Base-by-base conservation (phyloP, 2,113 vertebrate genomes). In the Turnix velox region DNA sequence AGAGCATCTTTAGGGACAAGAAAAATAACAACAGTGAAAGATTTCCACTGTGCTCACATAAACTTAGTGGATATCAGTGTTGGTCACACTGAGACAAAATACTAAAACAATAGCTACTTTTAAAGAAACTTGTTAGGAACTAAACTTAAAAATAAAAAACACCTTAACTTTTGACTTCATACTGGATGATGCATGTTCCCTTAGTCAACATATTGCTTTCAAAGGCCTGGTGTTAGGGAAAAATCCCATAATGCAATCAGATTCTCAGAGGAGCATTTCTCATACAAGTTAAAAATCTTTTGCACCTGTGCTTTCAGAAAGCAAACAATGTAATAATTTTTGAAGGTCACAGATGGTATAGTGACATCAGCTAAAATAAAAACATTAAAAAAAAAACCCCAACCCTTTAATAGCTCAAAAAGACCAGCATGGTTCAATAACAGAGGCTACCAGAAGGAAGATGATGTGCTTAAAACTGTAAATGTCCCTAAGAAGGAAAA, bases 1-100 rank as follows among this genome's bases (percentile, higher is more conserved):
- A 1, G 1, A 79, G 10, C 9, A 72, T 33, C 22, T 33, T 71
- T 42, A 79, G 72, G 43, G 31, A 88, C 46, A 75, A 58, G 83
- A 72, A 17, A 0, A 0, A 0, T 13, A 57, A 65, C 12, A 83
- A 37, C 15, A 48, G 74, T 10, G 7, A 18, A 84, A 73, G 22
- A 18, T 33, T 80, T 91, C 30, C 66, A 52, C 13, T 8, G 23
- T 1, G 2, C 3, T 52, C 35, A 69, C 14, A 31, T 22, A 42
- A n/a, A 59, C 17, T 31, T 8, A 4, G 5, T 58, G 84, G 31
- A 10, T 69, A 22, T 31, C 59, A 62, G 6, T 20, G 37, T 22
- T 69, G 20, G 30, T 35, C 16, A 77, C 9, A 54, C 24, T 28
- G 43, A 84, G 17, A 43, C 8, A 62, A 87, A 87, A 30, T 19